Evolutionary conservation across 2,888 invertebrate species (phyloP).

Genomic region (Trisateles emortualis): DNA sequence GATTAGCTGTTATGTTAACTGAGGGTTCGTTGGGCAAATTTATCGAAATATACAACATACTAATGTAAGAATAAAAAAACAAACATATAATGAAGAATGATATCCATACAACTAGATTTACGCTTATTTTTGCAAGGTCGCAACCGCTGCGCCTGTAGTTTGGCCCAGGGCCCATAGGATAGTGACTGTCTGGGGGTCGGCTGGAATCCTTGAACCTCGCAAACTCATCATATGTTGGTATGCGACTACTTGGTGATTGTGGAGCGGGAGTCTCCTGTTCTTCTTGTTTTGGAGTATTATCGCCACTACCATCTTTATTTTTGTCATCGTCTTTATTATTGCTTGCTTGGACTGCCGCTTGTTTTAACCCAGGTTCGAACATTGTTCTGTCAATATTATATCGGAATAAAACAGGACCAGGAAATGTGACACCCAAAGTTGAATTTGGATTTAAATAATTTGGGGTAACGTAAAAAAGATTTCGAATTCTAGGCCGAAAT

Average conservation of each 20-base stretch:
- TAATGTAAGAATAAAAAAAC: background rate
- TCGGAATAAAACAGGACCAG: background rate
- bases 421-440: background rate
- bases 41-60: background rate
- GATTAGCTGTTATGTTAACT: background rate
- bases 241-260: constrained; percentile 35
- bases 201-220: constrained; percentile 56
- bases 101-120: constrained; percentile 15
- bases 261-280: constrained; percentile 1
- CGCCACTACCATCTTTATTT: background rate
- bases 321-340: background rate
- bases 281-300: background rate
- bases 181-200: constrained; percentile 64
- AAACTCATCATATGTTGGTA: constrained; percentile 62
- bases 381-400: constrained; percentile 1
- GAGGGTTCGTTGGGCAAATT: background rate
- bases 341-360: background rate
- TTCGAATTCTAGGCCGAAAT: constrained; percentile 5
- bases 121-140: constrained; percentile 5
- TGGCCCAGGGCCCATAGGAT: constrained; percentile 46
- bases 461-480: background rate
- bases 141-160: constrained; percentile 23
- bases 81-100: constrained; percentile 2
- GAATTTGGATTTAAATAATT: background rate
- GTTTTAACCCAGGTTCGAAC: background rate